phyloP scores from a whole-genome alignment of 2,888 invertebrate genomes.

The Polymixis lichenea region DNA sequence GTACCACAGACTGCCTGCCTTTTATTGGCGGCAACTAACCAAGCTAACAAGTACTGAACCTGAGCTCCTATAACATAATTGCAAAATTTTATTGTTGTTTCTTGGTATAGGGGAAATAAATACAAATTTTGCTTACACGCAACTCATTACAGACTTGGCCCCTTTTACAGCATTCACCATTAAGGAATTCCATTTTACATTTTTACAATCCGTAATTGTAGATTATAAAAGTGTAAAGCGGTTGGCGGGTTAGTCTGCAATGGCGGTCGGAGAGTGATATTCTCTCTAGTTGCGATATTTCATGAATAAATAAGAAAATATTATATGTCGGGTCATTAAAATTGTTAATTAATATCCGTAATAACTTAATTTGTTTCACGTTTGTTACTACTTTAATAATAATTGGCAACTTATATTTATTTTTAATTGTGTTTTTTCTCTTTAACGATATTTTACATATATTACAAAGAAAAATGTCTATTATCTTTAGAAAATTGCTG shows the following conservation, averaged over 20 bases:
- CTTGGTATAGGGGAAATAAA: constrained; percentile 79
- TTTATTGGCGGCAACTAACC: constrained; percentile 62
- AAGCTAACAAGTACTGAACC: constrained; percentile 62
- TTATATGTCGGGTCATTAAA: constrained; percentile 12
- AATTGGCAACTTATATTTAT: not conserved
- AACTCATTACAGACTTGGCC: constrained; percentile 74
- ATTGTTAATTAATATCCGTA: constrained; percentile 16
- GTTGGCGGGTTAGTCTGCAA: constrained; percentile 64
- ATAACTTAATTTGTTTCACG: constrained; percentile 16
- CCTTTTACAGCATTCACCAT: constrained; percentile 83
- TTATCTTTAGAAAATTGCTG: constrained; percentile 2
- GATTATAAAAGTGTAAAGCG: constrained; percentile 85
- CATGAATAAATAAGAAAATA: constrained; percentile 9
- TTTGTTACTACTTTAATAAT: not conserved
- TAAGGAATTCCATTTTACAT: constrained; percentile 86
- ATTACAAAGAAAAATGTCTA: no score
- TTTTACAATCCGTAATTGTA: constrained; percentile 90
- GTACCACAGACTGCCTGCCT: constrained; percentile 33
- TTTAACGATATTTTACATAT: not conserved
- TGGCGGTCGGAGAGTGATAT: constrained; percentile 31
- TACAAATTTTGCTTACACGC: constrained; percentile 82
- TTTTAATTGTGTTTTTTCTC: not conserved
- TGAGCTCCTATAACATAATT: constrained; percentile 77
- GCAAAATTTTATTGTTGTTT: constrained; percentile 79
- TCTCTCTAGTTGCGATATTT: constrained; percentile 16